A percentile compares a stretch with the other conserved stretches of the same genome.
These are phyloP conservation scores for Palythoa grandis DNA, from an alignment of 92 coral and sea anemone species.

Conservation along the genomic window DNA sequence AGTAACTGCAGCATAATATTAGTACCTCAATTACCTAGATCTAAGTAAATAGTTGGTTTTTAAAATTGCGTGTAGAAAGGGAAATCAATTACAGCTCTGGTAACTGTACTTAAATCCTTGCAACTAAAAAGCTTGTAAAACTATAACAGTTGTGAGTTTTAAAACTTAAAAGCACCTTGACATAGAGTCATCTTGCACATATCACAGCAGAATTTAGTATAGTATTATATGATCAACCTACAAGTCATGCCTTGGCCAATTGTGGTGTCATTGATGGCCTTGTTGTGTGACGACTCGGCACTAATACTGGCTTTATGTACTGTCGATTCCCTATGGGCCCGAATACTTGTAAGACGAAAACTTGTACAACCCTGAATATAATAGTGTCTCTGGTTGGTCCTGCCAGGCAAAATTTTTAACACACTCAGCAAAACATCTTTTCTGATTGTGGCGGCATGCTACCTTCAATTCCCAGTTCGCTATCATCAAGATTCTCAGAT, in stretches of 20 bases:
- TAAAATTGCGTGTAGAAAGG: not conserved
- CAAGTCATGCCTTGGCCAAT: too few species aligned
- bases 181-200: not conserved
- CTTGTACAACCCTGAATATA: not conserved
- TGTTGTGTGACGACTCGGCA: too few species aligned
- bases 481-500: not conserved
- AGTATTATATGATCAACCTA: too few species aligned
- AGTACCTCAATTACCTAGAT: not conserved
- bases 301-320: too few species aligned
- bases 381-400: not conserved
- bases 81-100: not conserved
- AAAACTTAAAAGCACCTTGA: not conserved
- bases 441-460: too few species aligned
- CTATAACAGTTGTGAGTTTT: not conserved
- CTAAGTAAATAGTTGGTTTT: not conserved
- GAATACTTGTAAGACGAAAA: too few species aligned
- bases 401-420: not conserved
- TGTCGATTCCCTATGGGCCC: too few species aligned
- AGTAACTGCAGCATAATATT: not conserved
- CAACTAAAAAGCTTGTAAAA: not conserved
- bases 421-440: not conserved
- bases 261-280: too few species aligned
- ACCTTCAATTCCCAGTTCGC: too few species aligned
- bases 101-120: not conserved
- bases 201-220: not conserved